A percentile compares a stretch with the other conserved stretches of the same genome.
Evolutionary conservation across 2,888 invertebrate genomes (phyloP).

Genomic region (Phaedon cochleariae): DNA sequence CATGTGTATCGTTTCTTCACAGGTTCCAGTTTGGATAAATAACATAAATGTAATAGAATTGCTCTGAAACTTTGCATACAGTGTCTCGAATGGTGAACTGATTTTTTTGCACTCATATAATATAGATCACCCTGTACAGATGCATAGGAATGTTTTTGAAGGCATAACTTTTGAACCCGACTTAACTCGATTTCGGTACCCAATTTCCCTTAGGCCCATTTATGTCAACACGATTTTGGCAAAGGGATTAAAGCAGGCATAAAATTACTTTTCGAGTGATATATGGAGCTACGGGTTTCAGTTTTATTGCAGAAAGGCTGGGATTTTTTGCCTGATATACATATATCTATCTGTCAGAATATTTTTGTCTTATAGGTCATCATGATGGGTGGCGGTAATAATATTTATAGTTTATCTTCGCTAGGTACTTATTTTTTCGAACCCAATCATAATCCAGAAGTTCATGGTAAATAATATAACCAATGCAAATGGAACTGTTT

Average conservation of each 20-base stretch:
- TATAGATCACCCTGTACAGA: too few species aligned
- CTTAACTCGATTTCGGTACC: not conserved
- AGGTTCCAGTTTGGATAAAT: too few species aligned
- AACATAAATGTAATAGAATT: too few species aligned
- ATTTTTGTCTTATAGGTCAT: not conserved
- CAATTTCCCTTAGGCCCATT: conserved; percentile 20
- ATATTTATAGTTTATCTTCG: not conserved
- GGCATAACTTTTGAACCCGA: not conserved
- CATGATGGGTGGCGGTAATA: not conserved
- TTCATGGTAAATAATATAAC: too few species aligned
- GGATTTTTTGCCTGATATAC: conserved; percentile 4
- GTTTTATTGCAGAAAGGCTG: conserved; percentile 29
- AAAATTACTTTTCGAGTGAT: conserved; percentile 26
- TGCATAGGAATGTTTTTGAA: not conserved
- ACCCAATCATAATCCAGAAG: too few species aligned
- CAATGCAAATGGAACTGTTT: too few species aligned
- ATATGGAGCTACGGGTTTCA: conserved; percentile 21
- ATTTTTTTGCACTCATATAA: too few species aligned
- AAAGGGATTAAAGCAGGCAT: conserved; percentile 26
- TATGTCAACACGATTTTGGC: conserved; percentile 39
- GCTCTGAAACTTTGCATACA: too few species aligned
- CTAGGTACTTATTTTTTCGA: too few species aligned
- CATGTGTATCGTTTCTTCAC: too few species aligned
- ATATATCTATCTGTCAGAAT: not conserved
- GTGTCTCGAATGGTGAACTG: too few species aligned